A percentile compares a stretch with the other conserved stretches of the same genome.
These are phyloP conservation scores for Euplexia lucipara DNA, from an alignment of 2,888 invertebrate genomes.

Conservation along the genomic window DNA sequence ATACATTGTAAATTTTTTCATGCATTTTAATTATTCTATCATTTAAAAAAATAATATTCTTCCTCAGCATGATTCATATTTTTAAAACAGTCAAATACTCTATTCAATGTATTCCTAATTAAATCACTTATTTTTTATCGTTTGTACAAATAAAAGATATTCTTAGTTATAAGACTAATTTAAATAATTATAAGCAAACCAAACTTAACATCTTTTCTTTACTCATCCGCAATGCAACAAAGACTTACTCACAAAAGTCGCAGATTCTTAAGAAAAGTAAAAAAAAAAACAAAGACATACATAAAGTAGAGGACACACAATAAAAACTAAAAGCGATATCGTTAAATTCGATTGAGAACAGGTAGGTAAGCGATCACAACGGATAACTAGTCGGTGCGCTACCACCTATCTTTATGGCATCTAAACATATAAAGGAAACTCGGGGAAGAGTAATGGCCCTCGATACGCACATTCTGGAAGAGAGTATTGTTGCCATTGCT, in stretches of 20 bases:
- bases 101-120: slow-evolving; percentile 6
- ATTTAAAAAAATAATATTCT: no score
- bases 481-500: slow-evolving; percentile 81
- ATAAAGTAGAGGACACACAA: slow-evolving; percentile 55
- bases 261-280: slow-evolving; percentile 17
- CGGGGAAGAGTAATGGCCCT: slow-evolving; percentile 84
- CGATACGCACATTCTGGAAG: slow-evolving; percentile 86
- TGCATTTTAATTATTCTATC: no score
- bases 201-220: background rate
- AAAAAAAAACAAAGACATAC: slow-evolving; percentile 39
- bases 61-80: no score
- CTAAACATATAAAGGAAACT: slow-evolving; percentile 87
- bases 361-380: slow-evolving; percentile 82
- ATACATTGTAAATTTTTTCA: no score
- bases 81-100: no score
- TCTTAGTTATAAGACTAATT: slow-evolving; percentile 30
- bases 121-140: slow-evolving; percentile 21
- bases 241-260: background rate
- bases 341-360: slow-evolving; percentile 80
- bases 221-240: background rate
- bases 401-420: slow-evolving; percentile 86
- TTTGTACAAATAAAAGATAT: slow-evolving; percentile 33
- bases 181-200: slow-evolving; percentile 18
- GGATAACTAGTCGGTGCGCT: slow-evolving; percentile 79
- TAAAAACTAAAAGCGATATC: slow-evolving; percentile 73